phyloP scores from a whole-genome alignment of 2,113 vertebrate genomes.

The Vidua chalybeata region DNA sequence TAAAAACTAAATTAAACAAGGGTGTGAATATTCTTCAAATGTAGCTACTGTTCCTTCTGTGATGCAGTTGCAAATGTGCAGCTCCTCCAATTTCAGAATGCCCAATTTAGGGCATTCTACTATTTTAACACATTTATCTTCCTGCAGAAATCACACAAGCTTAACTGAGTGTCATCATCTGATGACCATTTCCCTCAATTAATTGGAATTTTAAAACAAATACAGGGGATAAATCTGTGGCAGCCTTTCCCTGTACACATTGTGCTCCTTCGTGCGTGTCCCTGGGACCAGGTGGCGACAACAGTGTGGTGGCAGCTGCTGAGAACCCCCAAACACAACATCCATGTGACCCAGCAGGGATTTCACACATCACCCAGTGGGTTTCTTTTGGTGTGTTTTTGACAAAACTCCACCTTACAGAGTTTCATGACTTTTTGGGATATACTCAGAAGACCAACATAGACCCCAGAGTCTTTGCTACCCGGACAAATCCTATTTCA shows the following conservation, averaged over 20 bases:
- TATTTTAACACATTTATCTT: background rate
- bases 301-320: background rate
- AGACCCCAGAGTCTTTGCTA: background rate
- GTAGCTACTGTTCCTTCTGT: constrained; percentile 65
- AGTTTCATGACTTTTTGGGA: background rate
- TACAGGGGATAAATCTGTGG: background rate
- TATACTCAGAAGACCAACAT: background rate
- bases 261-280: accelerated
- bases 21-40: constrained; percentile 47
- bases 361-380: too few species aligned
- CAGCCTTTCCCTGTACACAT: background rate
- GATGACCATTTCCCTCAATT: background rate
- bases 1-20: constrained; percentile 68
- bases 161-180: background rate
- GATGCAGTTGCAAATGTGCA: background rate
- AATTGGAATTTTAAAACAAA: background rate
- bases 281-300: background rate
- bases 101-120: background rate
- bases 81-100: background rate
- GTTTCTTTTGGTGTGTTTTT: background rate
- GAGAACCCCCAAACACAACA: background rate
- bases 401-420: background rate
- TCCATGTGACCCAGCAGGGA: background rate
- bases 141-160: background rate
- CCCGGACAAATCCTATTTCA: background rate